A percentile compares a stretch with the other conserved stretches of the same genome.
These are phyloP conservation scores for Trimorus sp. DNA, from an alignment of 2,888 invertebrate genomes.

Conservation along the genomic window DNA sequence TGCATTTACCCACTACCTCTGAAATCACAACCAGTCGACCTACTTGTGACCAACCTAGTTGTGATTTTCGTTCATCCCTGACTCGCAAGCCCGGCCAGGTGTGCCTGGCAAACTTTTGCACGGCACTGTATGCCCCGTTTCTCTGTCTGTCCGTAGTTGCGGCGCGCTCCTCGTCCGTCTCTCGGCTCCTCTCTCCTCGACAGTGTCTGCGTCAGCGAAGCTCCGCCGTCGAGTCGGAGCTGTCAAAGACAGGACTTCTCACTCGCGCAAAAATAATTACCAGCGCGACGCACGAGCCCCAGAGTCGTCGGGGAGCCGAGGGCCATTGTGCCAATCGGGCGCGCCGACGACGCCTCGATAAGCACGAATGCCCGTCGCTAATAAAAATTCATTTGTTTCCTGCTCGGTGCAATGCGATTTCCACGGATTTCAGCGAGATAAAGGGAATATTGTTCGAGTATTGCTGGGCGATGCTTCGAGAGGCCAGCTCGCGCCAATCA, in stretches of 20 bases:
- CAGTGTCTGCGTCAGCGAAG: conserved; percentile 65
- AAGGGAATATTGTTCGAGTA: conserved; percentile 58
- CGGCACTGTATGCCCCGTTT: conserved; percentile 49
- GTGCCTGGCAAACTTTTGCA: conserved; percentile 42
- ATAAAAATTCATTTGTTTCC: conserved; percentile 79
- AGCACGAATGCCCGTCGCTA: conserved; percentile 74
- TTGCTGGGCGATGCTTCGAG: conserved; percentile 53
- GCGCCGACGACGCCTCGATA: conserved; percentile 73
- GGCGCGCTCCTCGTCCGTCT: conserved; percentile 39
- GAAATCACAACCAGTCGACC: too few relatives aligned
- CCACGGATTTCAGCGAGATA: conserved; percentile 59
- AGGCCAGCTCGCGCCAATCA: conserved; percentile 52
- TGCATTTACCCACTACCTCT: too few relatives aligned
- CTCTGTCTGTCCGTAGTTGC: conserved; percentile 50
- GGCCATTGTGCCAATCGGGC: conserved; percentile 77
- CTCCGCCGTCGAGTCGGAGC: conserved; percentile 69
- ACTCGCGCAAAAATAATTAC: conserved; percentile 81
- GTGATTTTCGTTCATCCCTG: too few relatives aligned
- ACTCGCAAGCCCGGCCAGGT: conserved; percentile 14
- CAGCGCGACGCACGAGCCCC: conserved; percentile 66
- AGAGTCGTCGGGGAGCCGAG: conserved; percentile 66
- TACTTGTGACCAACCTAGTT: too few relatives aligned
- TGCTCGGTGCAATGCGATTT: conserved; percentile 64
- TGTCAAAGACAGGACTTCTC: conserved; percentile 78
- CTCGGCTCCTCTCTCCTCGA: conserved; percentile 50